These are phyloP conservation scores for Triops cancriformis DNA, from an alignment of 1,140 invertebrate species.

Conservation along the genomic window DNA sequence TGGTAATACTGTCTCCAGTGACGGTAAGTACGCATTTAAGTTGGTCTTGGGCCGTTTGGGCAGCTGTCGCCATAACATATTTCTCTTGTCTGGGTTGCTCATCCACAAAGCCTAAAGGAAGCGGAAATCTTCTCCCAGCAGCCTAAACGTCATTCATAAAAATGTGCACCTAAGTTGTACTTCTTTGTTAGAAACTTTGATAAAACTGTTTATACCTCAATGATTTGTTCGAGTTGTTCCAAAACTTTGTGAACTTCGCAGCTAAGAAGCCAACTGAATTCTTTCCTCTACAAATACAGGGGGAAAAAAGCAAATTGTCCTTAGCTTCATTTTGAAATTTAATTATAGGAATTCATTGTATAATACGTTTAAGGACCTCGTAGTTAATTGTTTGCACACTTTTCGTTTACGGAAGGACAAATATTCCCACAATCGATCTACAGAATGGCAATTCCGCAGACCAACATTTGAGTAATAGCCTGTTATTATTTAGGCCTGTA, in stretches of 20 bases:
- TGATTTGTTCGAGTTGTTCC: constrained; percentile 68
- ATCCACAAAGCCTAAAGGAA: constrained; percentile 68
- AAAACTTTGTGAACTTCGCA: constrained; percentile 80
- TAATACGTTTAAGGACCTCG: too few relatives aligned
- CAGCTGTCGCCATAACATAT: constrained; percentile 66
- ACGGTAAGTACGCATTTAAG: constrained; percentile 83
- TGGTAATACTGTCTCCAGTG: constrained; percentile 81
- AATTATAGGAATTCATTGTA: not conserved
- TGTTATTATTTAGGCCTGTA: too few relatives aligned
- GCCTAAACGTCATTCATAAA: constrained; percentile 27
- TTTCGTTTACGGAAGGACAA: too few relatives aligned
- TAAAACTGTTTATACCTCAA: constrained; percentile 55
- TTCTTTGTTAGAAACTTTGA: constrained; percentile 23
- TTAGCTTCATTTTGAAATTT: too few relatives aligned
- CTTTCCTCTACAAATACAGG: constrained; percentile 65
- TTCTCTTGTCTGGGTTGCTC: constrained; percentile 71
- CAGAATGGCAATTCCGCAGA: not conserved
- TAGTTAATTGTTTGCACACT: too few relatives aligned
- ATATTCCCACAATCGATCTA: too few relatives aligned
- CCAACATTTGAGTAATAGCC: not conserved
- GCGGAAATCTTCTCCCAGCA: constrained; percentile 65
- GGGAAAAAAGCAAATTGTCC: too few relatives aligned
- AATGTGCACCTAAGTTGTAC: too few relatives aligned
- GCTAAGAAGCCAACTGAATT: constrained; percentile 85
- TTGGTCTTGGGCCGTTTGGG: constrained; percentile 58